Evolutionary conservation across 2,888 invertebrate genomes (phyloP).

Genomic region (Hesperia comma): DNA sequence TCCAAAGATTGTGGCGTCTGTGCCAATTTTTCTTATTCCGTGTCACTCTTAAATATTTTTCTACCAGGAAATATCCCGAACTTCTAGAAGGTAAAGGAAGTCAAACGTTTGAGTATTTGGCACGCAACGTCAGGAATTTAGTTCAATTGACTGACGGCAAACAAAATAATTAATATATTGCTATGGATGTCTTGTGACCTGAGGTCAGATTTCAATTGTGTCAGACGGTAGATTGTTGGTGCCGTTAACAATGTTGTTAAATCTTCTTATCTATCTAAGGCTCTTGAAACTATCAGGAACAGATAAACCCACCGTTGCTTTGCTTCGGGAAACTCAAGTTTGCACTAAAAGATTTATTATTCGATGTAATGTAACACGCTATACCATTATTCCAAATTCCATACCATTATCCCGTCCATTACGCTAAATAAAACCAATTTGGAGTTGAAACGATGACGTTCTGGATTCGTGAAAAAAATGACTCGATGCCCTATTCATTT

Average conservation of each 20-base stretch:
- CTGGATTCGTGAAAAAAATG: background rate
- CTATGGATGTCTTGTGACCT: background rate
- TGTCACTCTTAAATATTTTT: conserved; percentile 27
- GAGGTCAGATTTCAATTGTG: conserved; percentile 3
- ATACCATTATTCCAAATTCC: too few relatives aligned
- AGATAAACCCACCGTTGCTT: too few relatives aligned
- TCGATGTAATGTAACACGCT: too few relatives aligned
- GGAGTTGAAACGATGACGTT: too few relatives aligned
- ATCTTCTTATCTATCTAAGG: too few relatives aligned
- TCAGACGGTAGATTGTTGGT: background rate
- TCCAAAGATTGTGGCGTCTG: conserved; percentile 42
- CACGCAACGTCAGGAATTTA: background rate
- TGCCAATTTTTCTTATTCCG: conserved; percentile 44
- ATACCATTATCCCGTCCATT: too few relatives aligned
- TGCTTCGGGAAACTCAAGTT: too few relatives aligned
- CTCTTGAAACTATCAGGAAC: too few relatives aligned
- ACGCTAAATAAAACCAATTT: too few relatives aligned
- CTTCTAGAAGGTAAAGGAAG: conserved; percentile 2
- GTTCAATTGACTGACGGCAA: conserved; percentile 4
- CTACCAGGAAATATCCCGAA: conserved; percentile 3
- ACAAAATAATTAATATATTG: background rate
- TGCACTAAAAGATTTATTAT: too few relatives aligned
- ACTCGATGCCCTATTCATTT: background rate
- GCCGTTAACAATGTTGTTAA: background rate
- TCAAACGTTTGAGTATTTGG: background rate